phyloP scores from a whole-genome alignment of 2,888 invertebrate genomes.

The Drosophila meridionalis region DNA sequence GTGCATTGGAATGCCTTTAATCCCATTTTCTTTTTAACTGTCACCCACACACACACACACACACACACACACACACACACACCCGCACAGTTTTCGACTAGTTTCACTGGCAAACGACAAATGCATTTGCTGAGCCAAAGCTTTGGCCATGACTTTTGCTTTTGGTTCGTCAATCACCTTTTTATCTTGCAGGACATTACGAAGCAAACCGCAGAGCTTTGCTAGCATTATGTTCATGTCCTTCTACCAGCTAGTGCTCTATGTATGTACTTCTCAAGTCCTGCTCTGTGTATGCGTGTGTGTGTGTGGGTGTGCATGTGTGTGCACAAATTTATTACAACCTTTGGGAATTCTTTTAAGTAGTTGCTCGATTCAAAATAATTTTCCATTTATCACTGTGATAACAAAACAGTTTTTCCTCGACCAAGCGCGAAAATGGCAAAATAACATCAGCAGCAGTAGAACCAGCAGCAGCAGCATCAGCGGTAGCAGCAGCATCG shows the following conservation, averaged over 20 bases:
- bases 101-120: constrained; percentile 50
- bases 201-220: constrained; percentile 60
- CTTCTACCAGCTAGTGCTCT: constrained; percentile 26
- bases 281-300: not conserved
- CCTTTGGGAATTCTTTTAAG: constrained; percentile 83
- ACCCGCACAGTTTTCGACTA: constrained; percentile 9
- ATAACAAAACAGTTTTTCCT: constrained; percentile 77
- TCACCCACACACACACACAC: not conserved
- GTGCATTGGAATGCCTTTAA: constrained; percentile 35
- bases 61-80: constrained; percentile 2
- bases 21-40: constrained; percentile 10
- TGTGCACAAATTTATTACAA: constrained; percentile 82
- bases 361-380: constrained; percentile 82
- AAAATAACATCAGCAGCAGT: constrained; percentile 66
- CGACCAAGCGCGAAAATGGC: constrained; percentile 70
- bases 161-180: constrained; percentile 78
- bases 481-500: constrained; percentile 31
- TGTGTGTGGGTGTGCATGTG: constrained; percentile 29
- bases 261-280: constrained; percentile 12
- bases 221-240: constrained; percentile 60
- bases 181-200: constrained; percentile 77
- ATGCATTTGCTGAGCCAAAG: constrained; percentile 70
- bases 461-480: constrained; percentile 19
- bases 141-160: constrained; percentile 78
- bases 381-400: constrained; percentile 82